Percentiles rank a stretch among this genome's conserved stretches.
These are phyloP conservation scores for Chrysocyon brachyurus DNA, from an alignment of 2,797 vertebrate species.

Conservation along the genomic window DNA sequence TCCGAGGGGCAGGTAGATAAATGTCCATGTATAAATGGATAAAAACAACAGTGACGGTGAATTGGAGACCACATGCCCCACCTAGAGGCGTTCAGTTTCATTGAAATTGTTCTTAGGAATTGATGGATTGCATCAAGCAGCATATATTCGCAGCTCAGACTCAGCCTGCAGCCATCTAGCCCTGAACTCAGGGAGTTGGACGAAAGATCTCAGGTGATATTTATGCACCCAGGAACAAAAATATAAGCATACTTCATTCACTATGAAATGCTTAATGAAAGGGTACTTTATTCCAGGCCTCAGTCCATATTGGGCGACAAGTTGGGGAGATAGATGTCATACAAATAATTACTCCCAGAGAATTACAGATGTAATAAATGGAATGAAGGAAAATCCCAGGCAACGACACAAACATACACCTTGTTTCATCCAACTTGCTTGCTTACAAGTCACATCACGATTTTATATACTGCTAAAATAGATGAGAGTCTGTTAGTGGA, in stretches of 20 bases:
- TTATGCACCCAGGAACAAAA: background rate
- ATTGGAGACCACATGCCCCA: background rate
- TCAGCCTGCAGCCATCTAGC: background rate
- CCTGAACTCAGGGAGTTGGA: background rate
- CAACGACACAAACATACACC: background rate
- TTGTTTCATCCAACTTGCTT: conserved; percentile 8
- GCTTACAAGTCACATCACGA: background rate
- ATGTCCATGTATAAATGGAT: background rate
- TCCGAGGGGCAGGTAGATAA: background rate
- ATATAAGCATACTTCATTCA: background rate
- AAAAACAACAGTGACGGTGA: background rate
- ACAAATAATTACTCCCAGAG: background rate
- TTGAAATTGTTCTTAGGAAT: background rate
- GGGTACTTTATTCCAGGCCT: background rate
- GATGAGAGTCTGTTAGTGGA: conserved; percentile 1
- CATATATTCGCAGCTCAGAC: background rate
- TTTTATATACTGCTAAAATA: background rate
- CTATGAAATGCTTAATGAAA: background rate
- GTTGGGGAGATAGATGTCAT: background rate
- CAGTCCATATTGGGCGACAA: background rate
- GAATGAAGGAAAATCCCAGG: background rate
- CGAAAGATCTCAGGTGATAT: background rate
- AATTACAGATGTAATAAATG: background rate
- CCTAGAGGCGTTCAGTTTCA: background rate
- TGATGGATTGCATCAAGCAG: background rate